These are phyloP conservation scores for Caenorhabditis sp. DNA, from an alignment of 2,888 invertebrate species.

Conservation along the genomic window DNA sequence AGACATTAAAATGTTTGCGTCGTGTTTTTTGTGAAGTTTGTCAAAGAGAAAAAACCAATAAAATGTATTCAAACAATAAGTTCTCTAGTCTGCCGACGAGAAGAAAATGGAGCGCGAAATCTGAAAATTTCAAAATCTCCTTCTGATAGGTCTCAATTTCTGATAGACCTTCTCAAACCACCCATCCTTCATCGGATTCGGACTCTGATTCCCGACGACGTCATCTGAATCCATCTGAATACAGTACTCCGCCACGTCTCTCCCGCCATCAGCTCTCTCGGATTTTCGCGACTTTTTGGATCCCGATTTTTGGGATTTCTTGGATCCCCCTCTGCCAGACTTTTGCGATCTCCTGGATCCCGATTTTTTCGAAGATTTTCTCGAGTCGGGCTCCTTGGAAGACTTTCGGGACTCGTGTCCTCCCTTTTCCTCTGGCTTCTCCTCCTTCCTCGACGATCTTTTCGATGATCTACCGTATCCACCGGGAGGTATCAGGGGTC, in stretches of 20 bases:
- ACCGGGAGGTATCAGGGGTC: background rate
- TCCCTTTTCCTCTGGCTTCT: background rate
- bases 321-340: background rate
- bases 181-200: background rate
- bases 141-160: background rate
- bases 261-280: conserved; percentile 17
- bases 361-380: conserved; percentile 1
- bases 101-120: conserved; percentile 22
- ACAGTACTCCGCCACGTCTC: background rate
- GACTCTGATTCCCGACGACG: background rate
- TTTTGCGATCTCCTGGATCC: background rate
- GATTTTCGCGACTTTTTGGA: conserved; percentile 10
- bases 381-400: background rate
- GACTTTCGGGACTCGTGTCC: background rate
- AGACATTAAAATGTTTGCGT: background rate
- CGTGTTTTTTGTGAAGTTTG: background rate
- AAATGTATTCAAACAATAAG: too few species aligned
- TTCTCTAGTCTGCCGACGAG: background rate
- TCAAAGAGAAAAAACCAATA: too few species aligned
- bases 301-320: too few species aligned
- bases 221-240: conserved; percentile 10
- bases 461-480: conserved; percentile 13
- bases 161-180: conserved; percentile 2
- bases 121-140: background rate
- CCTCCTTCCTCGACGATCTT: conserved; percentile 21